Conservation (phyloP, 1,140 invertebrate species). For the Calliopsis andreniformis region DNA sequence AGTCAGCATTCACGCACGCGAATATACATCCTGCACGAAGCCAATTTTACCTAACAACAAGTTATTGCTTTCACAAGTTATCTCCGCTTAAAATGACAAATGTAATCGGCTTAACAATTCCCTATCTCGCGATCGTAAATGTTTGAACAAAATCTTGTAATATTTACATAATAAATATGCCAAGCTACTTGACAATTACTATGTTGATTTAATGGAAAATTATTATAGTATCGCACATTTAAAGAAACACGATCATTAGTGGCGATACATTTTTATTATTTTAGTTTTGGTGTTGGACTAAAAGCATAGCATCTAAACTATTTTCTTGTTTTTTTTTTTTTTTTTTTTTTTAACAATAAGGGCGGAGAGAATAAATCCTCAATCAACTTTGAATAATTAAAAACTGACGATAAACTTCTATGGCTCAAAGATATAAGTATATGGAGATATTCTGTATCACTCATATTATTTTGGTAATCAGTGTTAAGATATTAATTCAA, state of each 20-base stretch:
- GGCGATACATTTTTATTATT: not conserved
- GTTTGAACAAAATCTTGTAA: not conserved
- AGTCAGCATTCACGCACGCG: not conserved
- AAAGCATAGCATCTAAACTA: not conserved
- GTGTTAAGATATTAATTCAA: slow-evolving; percentile 12
- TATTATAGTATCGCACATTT: not conserved
- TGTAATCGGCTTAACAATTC: not conserved
- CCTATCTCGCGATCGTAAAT: not conserved
- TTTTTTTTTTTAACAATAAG: slow-evolving; percentile 2
- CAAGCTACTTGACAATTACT: not conserved
- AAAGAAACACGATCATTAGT: slow-evolving; percentile 4
- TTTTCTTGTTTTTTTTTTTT: no score
- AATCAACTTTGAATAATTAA: not conserved
- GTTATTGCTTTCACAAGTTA: slow-evolving; percentile 40
- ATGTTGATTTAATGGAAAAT: not conserved
- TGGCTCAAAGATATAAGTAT: not conserved
- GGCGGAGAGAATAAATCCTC: not conserved
- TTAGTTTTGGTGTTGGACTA: slow-evolving; percentile 9
- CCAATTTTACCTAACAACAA: slow-evolving; percentile 28
- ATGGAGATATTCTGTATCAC: slow-evolving; percentile 13
- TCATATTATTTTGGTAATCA: slow-evolving; percentile 33
- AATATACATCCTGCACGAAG: not conserved
- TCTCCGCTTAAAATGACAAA: not conserved
- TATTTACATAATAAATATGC: slow-evolving; percentile 2
- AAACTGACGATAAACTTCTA: not conserved